Evolutionary conservation across 35 echinoderm and acorn worm genomes (phyloP).

Genomic region (Stichopus chloronotus): DNA sequence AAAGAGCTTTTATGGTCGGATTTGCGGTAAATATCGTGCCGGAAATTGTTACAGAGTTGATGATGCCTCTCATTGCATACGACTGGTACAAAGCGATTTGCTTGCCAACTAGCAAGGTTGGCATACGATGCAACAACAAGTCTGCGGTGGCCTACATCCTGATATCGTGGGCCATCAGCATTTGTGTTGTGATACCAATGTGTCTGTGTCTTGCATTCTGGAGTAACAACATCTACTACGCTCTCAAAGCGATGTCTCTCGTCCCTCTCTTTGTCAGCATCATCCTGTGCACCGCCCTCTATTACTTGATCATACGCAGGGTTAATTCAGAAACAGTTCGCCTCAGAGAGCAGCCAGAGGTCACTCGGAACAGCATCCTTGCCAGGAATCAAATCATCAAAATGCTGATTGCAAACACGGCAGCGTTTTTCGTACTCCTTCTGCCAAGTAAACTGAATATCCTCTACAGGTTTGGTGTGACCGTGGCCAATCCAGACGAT

Average conservation of each 20-base stretch:
- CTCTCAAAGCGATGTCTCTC: not conserved
- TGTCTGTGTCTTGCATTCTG: not conserved
- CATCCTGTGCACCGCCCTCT: not conserved
- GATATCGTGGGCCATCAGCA: not conserved
- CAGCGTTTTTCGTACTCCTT: not conserved
- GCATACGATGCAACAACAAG: not conserved
- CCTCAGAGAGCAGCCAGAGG: not conserved
- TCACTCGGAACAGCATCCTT: not conserved
- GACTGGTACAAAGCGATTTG: constrained; percentile 42
- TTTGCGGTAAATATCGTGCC: not conserved
- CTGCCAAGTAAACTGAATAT: constrained; percentile 1
- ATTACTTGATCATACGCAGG: not conserved
- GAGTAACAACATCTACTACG: not conserved
- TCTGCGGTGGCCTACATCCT: not conserved
- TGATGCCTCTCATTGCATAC: constrained; percentile 38
- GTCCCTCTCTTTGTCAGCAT: not conserved
- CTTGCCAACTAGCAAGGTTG: not conserved
- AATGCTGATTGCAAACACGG: constrained; percentile 43
- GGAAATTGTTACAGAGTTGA: constrained; percentile 12
- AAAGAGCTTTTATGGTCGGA: not conserved
- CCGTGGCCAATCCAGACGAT: not conserved
- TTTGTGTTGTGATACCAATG: constrained; percentile 13
- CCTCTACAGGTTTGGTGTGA: not conserved
- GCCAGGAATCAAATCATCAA: constrained; percentile 25
- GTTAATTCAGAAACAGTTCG: not conserved